Evolutionary conservation across 2,797 vertebrate species (phyloP), one percentile per base, ranked within the genome.

Genomic region (Peromyscus aztecus): DNA sequence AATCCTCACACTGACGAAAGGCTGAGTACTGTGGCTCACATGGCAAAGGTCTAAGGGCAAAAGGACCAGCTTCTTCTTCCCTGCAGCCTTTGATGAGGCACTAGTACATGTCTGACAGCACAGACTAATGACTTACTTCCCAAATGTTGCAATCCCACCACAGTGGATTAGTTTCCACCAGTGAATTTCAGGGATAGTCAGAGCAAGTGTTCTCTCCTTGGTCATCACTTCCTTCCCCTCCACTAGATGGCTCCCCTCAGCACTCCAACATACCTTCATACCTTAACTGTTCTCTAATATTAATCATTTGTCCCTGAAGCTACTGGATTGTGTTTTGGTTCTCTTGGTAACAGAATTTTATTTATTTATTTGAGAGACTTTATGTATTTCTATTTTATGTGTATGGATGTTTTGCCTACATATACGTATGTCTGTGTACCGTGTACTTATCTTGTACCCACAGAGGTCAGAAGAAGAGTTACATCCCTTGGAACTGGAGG

Each of bases 301-400:
- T 55, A 55, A 0, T 46, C 16, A 19, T 4, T 76, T 90, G 81
- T 75, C 17, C 4, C 6, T 71, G 59, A 27, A 57, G 71, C 77
- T 71, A 40, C 52, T 71, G 76, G 85, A 6, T 8, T 90, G 21
- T 92, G 14, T 49, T 76, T 81, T 84, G 76, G 77, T 94, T 94
- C 34, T 71, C 11, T 89, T 61, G 13, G 57, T 92, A 69, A 27
- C 85, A 49, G 67, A 84, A 80, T 73, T 34, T 16, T 61, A 37
- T 65, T 89, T 52, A 78, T 19, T 80, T 34, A 78, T 80, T 80
- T n/a, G 23, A 80, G 55, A 57, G 19, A 80, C 52, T 37, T 80
- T 80, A 55, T 31, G 29, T 37, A 71, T 71, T 71, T 71, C 6
- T 24, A 75, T 81, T 37, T 37, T 59, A 59, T 81, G 21, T 37